Base-by-base conservation (phyloP, 2,797 vertebrate genomes). In the Microhierax caerulescens region DNA sequence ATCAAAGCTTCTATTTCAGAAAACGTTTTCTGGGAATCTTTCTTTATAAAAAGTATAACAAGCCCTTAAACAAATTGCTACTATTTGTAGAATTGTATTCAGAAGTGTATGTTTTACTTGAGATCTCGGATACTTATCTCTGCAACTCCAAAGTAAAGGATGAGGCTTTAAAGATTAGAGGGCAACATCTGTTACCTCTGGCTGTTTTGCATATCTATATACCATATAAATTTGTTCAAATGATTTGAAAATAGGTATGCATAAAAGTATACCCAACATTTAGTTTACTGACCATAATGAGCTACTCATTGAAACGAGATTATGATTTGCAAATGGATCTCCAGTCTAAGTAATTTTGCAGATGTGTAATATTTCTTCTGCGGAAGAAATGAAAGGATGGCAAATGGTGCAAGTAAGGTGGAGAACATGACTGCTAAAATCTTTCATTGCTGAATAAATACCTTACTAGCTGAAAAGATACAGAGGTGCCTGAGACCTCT, bases 301-400 rank as follows among this genome's bases (percentile, higher is more conserved):
- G 57, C n/a, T 95, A 69, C 64, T 96, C 63, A 86, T 18, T 89
- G 59, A 93, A 94, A 78, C 1, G 39, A 53, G 48, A 74, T 96
- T 91, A 64, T 87, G 47, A 81, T 97, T 98, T 97, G 95, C 97
- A 98, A 98, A 98, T 98, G 96, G 94, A 98, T 98, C 97, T 98
- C 97, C 98, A 98, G 97, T 98, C 98, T 98, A 97, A 98, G 85
- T 97, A 97, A 96, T 98, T 97, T 98, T 98, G 87, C 96, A 98
- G 95, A 97, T 85, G 73, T 96, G 82, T 97, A 88, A 95, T 97
- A 97, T 98, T 97, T 97, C 97, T 98, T 98, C 17, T 70, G 94
- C 97, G 82, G 45, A 90, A 90, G 39, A 91, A 85, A 91, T 56
- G 43, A 76, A 95, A 94, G 43, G 53, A 69, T 61, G 22, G 60